Base-by-base conservation (phyloP, 2,113 vertebrate species). In the Romanogobio albipinnatus region DNA sequence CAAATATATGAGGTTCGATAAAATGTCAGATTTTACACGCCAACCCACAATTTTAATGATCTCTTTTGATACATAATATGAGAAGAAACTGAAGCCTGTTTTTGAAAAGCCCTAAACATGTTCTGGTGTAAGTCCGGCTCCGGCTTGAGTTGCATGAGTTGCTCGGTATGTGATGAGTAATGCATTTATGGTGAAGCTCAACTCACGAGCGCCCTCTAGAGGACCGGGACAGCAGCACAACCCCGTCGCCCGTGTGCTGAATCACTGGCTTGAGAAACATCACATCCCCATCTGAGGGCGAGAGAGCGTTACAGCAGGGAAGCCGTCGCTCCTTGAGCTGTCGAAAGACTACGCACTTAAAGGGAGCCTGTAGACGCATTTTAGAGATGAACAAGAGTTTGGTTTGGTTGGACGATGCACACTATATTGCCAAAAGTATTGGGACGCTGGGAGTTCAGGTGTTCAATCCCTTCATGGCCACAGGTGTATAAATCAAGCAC, bases 201-300 rank as follows among this genome's bases (percentile, higher is more conserved):
- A 14, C 26, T 26, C 76, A 29, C 10, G 39, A 15, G 77, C 47
- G 59, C 64, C 77, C 77, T 80, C 77, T 64, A 64, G 77, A 80
- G 77, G 77, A 47, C 56, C 1, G 9, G 36, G 64, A 58, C 9
- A n/a, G 36, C 29, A 56, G 49, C 75, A 17, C 36, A 39, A 11
- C 49, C 1, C 10, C 19, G 24, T 15, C 1, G 1, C 1, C 17
- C 0, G 14, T 33, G 29, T 4, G 64, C 64, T 39, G 64, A 66
- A 66, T 66, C 64, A 66, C 29, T 7, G 7, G 5, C 45, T 75
- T 4, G 3, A 15, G 71, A 29, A 75, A 75, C 73, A 75, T 49
- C 4, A 8, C 10, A 51, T 49, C 73, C 9, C 15, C 22, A 39
- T 66, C 14, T 66, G 2, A 13, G 43, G 22, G 70, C 14, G 45